Conservation (phyloP, 2,797 vertebrate genomes). For the Naso thynnoides region DNA sequence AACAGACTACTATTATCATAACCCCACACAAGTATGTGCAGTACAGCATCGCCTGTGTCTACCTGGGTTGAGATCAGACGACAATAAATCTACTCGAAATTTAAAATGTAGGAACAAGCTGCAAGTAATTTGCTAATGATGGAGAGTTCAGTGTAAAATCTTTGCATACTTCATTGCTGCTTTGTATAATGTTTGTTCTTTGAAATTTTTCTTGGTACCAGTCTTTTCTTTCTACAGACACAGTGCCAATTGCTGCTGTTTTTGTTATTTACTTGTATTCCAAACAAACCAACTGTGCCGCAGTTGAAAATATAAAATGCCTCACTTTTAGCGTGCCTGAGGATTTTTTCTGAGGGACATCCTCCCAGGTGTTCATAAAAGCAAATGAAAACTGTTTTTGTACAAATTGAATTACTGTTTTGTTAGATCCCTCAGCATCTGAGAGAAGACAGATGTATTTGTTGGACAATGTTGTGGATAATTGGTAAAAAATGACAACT, state of each 20-base stretch:
- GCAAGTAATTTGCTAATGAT: not conserved
- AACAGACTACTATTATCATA: slow-evolving; percentile 48
- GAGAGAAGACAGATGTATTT: slow-evolving; percentile 34
- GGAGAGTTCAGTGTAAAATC: not conserved
- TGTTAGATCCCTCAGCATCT: slow-evolving; percentile 34
- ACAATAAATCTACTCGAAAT: not conserved
- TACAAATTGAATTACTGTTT: slow-evolving; percentile 40
- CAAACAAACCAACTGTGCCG: slow-evolving; percentile 36
- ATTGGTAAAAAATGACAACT: slow-evolving; percentile 44
- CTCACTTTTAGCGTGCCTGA: slow-evolving; percentile 30
- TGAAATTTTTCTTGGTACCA: not conserved
- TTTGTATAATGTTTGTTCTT: slow-evolving; percentile 8
- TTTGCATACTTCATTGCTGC: not conserved
- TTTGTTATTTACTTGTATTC: slow-evolving; percentile 32
- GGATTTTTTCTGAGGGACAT: slow-evolving; percentile 29
- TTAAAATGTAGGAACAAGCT: not conserved
- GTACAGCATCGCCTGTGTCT: not conserved
- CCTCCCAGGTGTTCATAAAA: slow-evolving; percentile 36
- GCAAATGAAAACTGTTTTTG: slow-evolving; percentile 48
- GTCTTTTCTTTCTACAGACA: slow-evolving; percentile 13
- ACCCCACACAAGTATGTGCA: slow-evolving; percentile 39
- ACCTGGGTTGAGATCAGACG: not conserved
- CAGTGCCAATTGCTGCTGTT: slow-evolving; percentile 22
- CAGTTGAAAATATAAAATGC: slow-evolving; percentile 48
- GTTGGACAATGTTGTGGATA: slow-evolving; percentile 22